Conservation (phyloP, 2,888 invertebrate genomes). For the Frankliniella intonsa region DNA sequence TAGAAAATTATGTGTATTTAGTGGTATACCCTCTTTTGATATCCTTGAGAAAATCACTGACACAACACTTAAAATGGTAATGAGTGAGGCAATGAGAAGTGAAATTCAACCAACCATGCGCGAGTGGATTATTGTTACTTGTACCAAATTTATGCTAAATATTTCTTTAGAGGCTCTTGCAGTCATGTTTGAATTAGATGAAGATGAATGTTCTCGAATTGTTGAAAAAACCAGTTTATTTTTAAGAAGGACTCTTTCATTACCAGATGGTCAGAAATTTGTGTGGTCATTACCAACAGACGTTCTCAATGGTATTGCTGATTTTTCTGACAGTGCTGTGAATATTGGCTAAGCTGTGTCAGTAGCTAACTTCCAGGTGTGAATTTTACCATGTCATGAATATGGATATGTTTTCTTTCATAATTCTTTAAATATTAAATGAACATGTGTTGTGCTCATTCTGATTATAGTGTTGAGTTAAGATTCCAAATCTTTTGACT, state of each 20-base stretch:
- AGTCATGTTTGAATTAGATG: not conserved
- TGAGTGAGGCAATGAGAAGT: not conserved
- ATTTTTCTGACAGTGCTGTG: not conserved
- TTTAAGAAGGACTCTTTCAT: not conserved
- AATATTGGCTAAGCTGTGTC: too few species aligned
- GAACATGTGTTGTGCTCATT: too few species aligned
- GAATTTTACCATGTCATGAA: too few species aligned
- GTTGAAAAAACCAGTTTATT: conserved; percentile 5
- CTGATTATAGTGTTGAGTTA: too few species aligned
- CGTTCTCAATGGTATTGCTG: not conserved
- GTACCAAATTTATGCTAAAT: not conserved
- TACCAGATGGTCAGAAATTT: not conserved
- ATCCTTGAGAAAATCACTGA: not conserved
- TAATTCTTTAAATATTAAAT: too few species aligned
- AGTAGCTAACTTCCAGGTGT: too few species aligned
- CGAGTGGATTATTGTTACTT: not conserved
- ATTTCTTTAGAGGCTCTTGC: not conserved
- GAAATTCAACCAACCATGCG: conserved; percentile 8
- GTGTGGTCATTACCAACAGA: not conserved
- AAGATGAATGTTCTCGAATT: not conserved
- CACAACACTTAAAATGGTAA: not conserved
- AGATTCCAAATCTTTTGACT: too few species aligned
- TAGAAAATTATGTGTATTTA: not conserved
- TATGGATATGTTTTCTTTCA: too few species aligned
- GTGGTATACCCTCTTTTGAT: not conserved